A percentile compares a stretch with the other conserved stretches of the same genome.
Conservation (phyloP, 1,140 invertebrate species). For the Apocrypta bakeri region DNA sequence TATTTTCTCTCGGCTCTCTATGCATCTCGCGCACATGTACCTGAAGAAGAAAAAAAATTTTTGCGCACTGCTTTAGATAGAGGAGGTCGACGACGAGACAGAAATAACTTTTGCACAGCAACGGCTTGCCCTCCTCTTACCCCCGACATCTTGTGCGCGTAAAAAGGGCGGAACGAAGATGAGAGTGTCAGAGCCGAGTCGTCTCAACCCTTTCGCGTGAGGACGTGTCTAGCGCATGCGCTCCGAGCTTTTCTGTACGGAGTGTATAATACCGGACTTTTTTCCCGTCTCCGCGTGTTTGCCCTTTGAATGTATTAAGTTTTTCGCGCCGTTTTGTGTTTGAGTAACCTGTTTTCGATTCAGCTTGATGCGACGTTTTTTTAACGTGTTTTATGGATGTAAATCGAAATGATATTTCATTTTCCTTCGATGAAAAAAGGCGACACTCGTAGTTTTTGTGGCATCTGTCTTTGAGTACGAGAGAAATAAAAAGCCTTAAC, state of each 20-base stretch:
- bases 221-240: not conserved
- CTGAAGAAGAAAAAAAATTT: not conserved
- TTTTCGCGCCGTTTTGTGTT: not conserved
- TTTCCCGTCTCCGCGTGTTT: not conserved
- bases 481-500: too few relatives aligned
- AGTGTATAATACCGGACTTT: not conserved
- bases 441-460: too few relatives aligned
- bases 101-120: not conserved
- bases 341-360: not conserved
- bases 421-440: too few relatives aligned
- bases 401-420: too few relatives aligned
- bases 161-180: conserved; percentile 50
- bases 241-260: not conserved
- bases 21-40: not conserved
- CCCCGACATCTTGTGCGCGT: conserved; percentile 4
- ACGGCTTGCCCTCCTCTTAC: not conserved
- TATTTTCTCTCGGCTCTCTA: conserved; percentile 55
- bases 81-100: not conserved
- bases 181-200: conserved; percentile 13
- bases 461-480: too few relatives aligned
- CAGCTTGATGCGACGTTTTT: too few relatives aligned
- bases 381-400: too few relatives aligned
- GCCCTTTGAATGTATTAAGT: not conserved
- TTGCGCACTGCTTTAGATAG: not conserved
- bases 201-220: not conserved